A percentile compares a stretch with the other conserved stretches of the same genome.
Evolutionary conservation across 2,888 invertebrate species (phyloP).

Genomic region (Hirtodrosophila confusa): DNA sequence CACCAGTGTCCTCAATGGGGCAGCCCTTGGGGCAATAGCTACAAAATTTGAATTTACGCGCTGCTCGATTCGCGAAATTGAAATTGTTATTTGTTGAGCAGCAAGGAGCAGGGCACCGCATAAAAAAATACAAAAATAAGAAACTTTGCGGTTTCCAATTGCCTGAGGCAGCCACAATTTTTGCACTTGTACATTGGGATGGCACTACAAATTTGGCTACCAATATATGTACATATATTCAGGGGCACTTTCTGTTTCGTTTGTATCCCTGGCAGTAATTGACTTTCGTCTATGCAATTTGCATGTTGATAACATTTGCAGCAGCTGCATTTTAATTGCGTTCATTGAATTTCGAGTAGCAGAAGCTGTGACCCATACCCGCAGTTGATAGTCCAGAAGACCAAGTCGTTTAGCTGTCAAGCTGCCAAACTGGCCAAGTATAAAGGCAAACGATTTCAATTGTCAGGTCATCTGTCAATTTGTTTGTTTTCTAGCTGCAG

Average conservation of each 20-base stretch:
- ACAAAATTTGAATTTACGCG: constrained; percentile 75
- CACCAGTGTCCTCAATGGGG: constrained; percentile 28
- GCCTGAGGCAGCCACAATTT: constrained; percentile 16
- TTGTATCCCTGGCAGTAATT: constrained; percentile 50
- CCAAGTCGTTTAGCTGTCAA: constrained; percentile 27
- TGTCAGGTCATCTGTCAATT: constrained; percentile 79
- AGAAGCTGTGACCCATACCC: constrained; percentile 13
- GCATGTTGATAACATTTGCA: constrained; percentile 67
- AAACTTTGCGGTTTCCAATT: constrained; percentile 25
- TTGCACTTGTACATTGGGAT: neutral
- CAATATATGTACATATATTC: constrained; percentile 22
- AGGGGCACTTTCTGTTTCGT: constrained; percentile 30
- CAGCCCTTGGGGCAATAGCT: constrained; percentile 29
- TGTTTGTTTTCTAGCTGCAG: constrained; percentile 68
- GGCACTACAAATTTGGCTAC: constrained; percentile 11
- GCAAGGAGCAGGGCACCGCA: constrained; percentile 9
- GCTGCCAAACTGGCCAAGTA: constrained; percentile 27
- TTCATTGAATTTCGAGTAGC: constrained; percentile 30
- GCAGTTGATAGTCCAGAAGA: constrained; percentile 14
- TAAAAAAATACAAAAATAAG: constrained; percentile 12
- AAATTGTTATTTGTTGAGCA: constrained; percentile 72
- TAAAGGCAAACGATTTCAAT: constrained; percentile 69
- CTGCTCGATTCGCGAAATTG: constrained; percentile 69
- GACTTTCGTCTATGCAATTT: constrained; percentile 63
- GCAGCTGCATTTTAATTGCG: constrained; percentile 71